A percentile compares a stretch with the other conserved stretches of the same genome.
Evolutionary conservation across 1,140 invertebrate genomes (phyloP).

Genomic region (Drosophila varians): DNA sequence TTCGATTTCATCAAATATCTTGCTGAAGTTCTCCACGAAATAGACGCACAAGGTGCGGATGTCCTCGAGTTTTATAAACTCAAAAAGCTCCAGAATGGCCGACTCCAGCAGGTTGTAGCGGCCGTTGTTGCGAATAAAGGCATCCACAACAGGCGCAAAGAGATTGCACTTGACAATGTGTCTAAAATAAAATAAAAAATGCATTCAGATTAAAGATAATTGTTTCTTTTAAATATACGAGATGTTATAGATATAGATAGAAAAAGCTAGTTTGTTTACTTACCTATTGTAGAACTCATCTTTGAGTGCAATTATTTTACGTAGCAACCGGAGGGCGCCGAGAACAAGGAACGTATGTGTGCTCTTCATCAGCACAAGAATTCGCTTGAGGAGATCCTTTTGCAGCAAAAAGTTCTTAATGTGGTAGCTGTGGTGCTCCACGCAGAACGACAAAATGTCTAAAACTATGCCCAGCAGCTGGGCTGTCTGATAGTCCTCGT

Average conservation of each 20-base stretch:
- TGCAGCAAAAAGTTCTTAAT: constrained; percentile 99
- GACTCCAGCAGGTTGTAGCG: constrained; percentile 99
- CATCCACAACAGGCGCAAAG: constrained; percentile 97
- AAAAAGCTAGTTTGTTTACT: neutral
- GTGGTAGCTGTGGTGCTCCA: constrained; percentile 99
- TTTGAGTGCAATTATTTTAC: constrained; percentile 98
- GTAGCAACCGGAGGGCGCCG: constrained; percentile 97
- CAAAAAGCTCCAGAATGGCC: constrained; percentile 99
- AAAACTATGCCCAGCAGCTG: constrained; percentile 97
- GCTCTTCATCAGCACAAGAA: constrained; percentile 98
- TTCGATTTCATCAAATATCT: constrained; percentile 95
- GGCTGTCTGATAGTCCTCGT: constrained; percentile 98
- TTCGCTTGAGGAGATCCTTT: constrained; percentile 97
- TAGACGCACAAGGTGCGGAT: constrained; percentile 97
- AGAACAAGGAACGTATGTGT: constrained; percentile 99
- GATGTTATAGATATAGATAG: neutral
- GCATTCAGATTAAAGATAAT: too few species aligned
- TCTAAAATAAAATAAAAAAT: constrained; percentile 84
- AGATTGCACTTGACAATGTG: constrained; percentile 98
- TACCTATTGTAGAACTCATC: constrained; percentile 98
- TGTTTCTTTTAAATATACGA: too few species aligned
- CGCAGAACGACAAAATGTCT: constrained; percentile 98
- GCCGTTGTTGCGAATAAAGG: constrained; percentile 97
- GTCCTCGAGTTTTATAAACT: constrained; percentile 98
- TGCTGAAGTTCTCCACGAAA: constrained; percentile 97